Evolutionary conservation across 2,797 vertebrate species (phyloP).

Genomic region (Clarias pachynema): DNA sequence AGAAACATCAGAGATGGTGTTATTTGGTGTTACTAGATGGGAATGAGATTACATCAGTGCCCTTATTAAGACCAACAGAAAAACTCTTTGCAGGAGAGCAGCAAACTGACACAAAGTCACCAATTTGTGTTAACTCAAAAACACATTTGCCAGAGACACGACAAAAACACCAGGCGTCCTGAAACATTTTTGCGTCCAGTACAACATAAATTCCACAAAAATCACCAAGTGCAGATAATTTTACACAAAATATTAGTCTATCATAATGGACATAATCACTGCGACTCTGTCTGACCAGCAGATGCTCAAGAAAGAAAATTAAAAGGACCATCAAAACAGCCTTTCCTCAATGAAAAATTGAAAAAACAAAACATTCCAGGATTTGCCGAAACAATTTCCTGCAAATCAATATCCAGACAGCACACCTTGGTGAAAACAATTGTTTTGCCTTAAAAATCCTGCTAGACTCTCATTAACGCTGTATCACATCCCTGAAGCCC

Average conservation of each 20-base stretch:
- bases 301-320: background rate
- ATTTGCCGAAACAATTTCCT: constrained; percentile 21
- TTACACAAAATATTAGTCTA: too few species aligned
- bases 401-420: constrained; percentile 24
- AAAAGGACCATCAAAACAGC: background rate
- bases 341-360: background rate
- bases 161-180: background rate
- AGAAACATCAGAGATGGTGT: constrained; percentile 6
- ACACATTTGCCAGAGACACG: constrained; percentile 9
- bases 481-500: constrained; percentile 31
- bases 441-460: constrained; percentile 17
- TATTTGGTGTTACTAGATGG: constrained; percentile 20
- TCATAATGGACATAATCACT: background rate
- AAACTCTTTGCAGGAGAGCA: background rate
- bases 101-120: background rate
- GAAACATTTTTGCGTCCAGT: background rate
- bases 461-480: constrained; percentile 29
- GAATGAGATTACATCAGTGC: constrained; percentile 25
- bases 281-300: background rate
- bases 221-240: background rate
- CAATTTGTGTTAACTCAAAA: background rate
- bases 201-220: background rate
- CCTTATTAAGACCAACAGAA: constrained; percentile 21
- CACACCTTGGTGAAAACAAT: constrained; percentile 30
- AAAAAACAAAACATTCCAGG: background rate